Base-by-base conservation (phyloP, 2,113 vertebrate species). In the Oryzias woworae region DNA sequence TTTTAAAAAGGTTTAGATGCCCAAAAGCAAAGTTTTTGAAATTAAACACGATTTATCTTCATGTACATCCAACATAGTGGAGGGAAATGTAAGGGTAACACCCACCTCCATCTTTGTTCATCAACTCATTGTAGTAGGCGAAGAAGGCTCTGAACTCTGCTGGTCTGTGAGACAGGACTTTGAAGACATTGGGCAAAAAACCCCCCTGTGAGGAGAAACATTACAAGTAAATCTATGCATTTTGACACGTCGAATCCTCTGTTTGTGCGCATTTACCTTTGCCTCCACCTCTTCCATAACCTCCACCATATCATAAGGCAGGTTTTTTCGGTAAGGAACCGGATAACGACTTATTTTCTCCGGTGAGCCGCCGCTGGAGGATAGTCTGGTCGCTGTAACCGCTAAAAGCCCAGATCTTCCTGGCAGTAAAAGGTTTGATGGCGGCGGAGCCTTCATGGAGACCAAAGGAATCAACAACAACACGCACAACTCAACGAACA, bases 61-160 rank as follows among this genome's bases (percentile, higher is more conserved):
- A 28, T 6, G 0, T 36, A 7, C 31, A 10, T 36, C 31, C 31
- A 36, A 10, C 2, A 20, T 48, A 17, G 3, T 51, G 22, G 3
- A 14, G 1, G 15, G 15, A 31, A 5, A n/a, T 10, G 1, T 18
- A 22, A 24, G 24, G 24, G 1, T 10, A 47, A 50, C 22, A 63
- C 53, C 77, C 85, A 95, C 94, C 94, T 86, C 91, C 92, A 66
- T 95, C 92, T 73, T 95, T 95, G 90, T 95, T 96, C 91, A 93
- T 94, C 14, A 94, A 77, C 28, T 89, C 83, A 46, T 92, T 92
- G 85, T 95, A 96, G 80, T 93, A 95, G 2, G 92, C 70, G 77
- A 96, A 95, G 87, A 96, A 96, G 28, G 91, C 92, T 83, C 94
- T 89, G 78, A 96, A 96, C 87, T 95, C 94, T 13, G 80, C 71